Conservation (phyloP, 2,797 vertebrate genomes). For the Microctenopoma lineatum region DNA sequence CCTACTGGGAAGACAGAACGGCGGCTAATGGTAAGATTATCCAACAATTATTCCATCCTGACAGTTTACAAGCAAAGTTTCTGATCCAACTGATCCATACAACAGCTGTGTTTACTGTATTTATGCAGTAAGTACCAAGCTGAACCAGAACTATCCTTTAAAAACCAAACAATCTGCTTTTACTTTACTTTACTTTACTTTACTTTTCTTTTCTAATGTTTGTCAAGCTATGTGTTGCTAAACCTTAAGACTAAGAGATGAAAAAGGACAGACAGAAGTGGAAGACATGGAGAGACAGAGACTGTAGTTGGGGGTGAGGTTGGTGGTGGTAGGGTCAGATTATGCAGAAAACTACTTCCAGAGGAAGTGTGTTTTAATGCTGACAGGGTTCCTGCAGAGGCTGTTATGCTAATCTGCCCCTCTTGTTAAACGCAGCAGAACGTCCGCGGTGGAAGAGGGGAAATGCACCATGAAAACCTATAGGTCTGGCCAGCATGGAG, state of each 20-base stretch:
- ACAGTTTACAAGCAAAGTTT: not conserved
- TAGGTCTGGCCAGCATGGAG: slow-evolving; percentile 39
- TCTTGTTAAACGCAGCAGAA: slow-evolving; percentile 69
- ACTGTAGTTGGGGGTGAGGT: slow-evolving; percentile 9
- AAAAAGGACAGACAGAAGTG: too few relatives aligned
- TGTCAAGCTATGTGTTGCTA: not conserved
- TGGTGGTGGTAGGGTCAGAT: slow-evolving; percentile 63
- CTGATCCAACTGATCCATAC: not conserved
- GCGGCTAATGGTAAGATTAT: too few relatives aligned
- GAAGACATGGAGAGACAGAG: not conserved
- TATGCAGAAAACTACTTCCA: slow-evolving; percentile 80
- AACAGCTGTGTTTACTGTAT: not conserved
- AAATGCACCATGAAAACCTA: slow-evolving; percentile 79
- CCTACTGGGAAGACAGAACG: not conserved
- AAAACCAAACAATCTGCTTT: too few relatives aligned
- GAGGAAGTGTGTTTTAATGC: slow-evolving; percentile 77
- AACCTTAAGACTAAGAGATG: not conserved
- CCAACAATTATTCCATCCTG: not conserved
- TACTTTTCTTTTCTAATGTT: not conserved
- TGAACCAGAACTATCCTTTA: not conserved
- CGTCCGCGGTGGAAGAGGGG: slow-evolving; percentile 50
- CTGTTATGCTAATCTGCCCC: slow-evolving; percentile 81
- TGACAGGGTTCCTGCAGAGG: slow-evolving; percentile 76
- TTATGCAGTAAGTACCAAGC: not conserved
- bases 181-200: too few relatives aligned